Conservation (phyloP, 1,140 invertebrate species). For the Drosophila truncata region DNA sequence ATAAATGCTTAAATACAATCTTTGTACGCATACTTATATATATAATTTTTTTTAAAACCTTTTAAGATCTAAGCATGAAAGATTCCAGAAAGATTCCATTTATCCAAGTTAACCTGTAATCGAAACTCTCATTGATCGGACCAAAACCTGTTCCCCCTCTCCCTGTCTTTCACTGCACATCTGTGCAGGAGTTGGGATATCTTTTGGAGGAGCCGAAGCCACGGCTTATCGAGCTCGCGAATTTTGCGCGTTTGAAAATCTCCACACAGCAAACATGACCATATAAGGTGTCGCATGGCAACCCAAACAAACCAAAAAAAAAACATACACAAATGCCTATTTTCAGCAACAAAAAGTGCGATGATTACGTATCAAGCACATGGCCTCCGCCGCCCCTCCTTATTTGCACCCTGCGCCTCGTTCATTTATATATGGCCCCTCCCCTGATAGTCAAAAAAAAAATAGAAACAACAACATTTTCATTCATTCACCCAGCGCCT, state of each 20-base stretch:
- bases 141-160: slow-evolving; percentile 20
- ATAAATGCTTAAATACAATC: too few species aligned
- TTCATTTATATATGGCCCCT: slow-evolving; percentile 24
- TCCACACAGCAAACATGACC: slow-evolving; percentile 66
- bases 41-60: not conserved
- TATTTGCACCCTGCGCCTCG: slow-evolving; percentile 34
- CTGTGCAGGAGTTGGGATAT: slow-evolving; percentile 22
- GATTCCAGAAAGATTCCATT: not conserved
- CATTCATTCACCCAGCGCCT: slow-evolving; percentile 52
- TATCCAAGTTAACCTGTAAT: slow-evolving; percentile 14
- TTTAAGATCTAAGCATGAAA: not conserved
- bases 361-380: slow-evolving; percentile 65
- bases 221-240: slow-evolving; percentile 55
- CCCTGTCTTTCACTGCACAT: slow-evolving; percentile 4
- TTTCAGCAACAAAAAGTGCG: slow-evolving; percentile 47
- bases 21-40: too few species aligned
- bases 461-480: slow-evolving; percentile 45
- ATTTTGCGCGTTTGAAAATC: slow-evolving; percentile 37
- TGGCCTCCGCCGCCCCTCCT: slow-evolving; percentile 41
- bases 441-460: slow-evolving; percentile 20
- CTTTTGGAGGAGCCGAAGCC: slow-evolving; percentile 11
- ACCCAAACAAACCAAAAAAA: slow-evolving; percentile 25
- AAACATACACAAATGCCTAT: slow-evolving; percentile 63
- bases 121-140: slow-evolving; percentile 1
- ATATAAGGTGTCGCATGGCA: slow-evolving; percentile 57